These are phyloP conservation scores for Drosophila nebulosa DNA, from an alignment of 1,140 invertebrate species.

Conservation along the genomic window DNA sequence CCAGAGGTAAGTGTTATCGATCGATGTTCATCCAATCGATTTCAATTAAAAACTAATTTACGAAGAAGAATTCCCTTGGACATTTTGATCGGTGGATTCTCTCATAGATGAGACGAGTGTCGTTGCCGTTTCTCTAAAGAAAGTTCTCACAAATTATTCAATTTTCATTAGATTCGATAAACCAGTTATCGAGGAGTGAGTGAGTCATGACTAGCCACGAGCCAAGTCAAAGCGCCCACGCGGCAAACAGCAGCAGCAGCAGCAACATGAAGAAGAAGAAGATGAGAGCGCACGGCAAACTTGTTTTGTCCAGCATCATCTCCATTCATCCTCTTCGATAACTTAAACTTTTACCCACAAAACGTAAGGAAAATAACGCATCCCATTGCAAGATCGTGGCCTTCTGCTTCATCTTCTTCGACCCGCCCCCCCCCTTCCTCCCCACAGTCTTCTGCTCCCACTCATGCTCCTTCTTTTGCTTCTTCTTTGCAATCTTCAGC, in stretches of 20 bases:
- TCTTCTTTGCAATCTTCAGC: constrained; percentile 18
- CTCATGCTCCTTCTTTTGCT: constrained; percentile 15
- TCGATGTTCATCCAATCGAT: neutral
- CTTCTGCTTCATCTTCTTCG: neutral
- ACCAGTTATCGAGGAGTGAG: constrained; percentile 35
- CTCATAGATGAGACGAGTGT: neutral
- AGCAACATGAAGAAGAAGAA: neutral
- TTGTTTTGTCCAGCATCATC: constrained; percentile 3
- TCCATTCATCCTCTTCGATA: neutral
- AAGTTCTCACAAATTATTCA: constrained; percentile 11
- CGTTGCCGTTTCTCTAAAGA: neutral
- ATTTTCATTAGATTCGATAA: constrained; percentile 4
- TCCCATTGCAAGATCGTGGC: constrained; percentile 17
- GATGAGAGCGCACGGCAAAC: constrained; percentile 3
- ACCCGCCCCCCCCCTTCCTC: neutral
- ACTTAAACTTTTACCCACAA: constrained; percentile 2
- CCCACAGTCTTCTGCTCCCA: neutral
- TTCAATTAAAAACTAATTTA: neutral
- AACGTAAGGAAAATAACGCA: constrained; percentile 2
- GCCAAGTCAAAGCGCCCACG: constrained; percentile 25
- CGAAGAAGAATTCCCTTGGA: neutral
- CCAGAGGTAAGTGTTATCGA: constrained; percentile 87
- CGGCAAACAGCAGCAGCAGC: constrained; percentile 2
- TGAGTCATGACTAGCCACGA: constrained; percentile 55
- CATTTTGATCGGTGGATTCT: neutral